Evolutionary conservation across 2,888 invertebrate genomes (phyloP), one percentile per base, ranked within the genome.

Genomic region (Chrysolina americana): DNA sequence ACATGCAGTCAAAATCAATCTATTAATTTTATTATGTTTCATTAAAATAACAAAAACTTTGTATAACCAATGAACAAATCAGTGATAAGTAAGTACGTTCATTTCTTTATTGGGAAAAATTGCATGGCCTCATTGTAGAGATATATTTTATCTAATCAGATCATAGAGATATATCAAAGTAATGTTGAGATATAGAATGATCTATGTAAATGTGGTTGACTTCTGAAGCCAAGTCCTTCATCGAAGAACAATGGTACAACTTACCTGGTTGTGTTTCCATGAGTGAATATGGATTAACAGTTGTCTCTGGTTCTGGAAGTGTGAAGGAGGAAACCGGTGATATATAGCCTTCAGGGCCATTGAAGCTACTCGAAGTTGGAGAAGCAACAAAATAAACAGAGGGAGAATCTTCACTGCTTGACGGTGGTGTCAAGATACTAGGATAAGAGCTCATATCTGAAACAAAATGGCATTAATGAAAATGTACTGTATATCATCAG

Each of bases 401-500:
- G 2, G 86, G 85, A 41, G 87, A 87, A 71, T 87, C 87, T 62
- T 84, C 85, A 74, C 78, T 85, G 70, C 84, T 84, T 53, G 86
- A 86, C 2, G 87, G 87, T 6, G 87, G 87, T 19, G 86, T 87
- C 36, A 84, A 78, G 19, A 83, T 78, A 71, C 81, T 83, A 5
- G 85, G 84, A 78, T 84, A 87, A 66, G 75, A 76, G 56, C 75
- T 77, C 83, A 83, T 84, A 74, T 79, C 84, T 83, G 71, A 41
- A 80, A 80, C n/a, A n/a, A 15, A 59, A 13, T 6, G n/a, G 8
- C 36, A 36, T 15, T 5, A 36, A 23, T 59, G 23, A 36, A 59
- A 59, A 15, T 15, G 13, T 47, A 47, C 69, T 47, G 3, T 44
- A 36, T 36, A 28, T 28, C 6, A 36, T 36, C 4, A 36, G 8